Evolutionary conservation across 1,140 invertebrate species (phyloP), one percentile per base, ranked within the genome.

Genomic region (Geopemphigus sp.): DNA sequence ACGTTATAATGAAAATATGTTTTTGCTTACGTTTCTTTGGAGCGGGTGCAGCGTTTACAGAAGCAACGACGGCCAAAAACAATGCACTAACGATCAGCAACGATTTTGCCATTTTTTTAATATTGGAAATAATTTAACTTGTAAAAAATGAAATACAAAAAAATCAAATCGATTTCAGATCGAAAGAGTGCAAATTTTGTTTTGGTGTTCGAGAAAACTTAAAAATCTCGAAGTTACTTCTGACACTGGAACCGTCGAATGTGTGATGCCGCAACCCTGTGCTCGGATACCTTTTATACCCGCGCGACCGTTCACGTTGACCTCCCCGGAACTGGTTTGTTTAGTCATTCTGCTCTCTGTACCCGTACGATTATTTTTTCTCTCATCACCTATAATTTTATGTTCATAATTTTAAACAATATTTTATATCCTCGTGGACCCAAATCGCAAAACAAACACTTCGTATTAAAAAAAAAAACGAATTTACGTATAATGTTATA

Each of bases 21-120:
- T 14, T 50, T 50, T 59, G 61, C 74, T 78, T 50, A 78, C 74
- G 74, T 78, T 78, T 78, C 24, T 78, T 78, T 8, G 74, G 56
- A 47, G 74, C 17, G 0, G 74, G 74, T 39, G 74, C 74, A 61
- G 74, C 74, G 39, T 19, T 63, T 45, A 78, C 74, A 78, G 74
- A 78, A 78, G 74, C 54, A 78, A 59, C 56, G 10, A 78, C 74
- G 74, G 74, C 74, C 74, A 78, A 78, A 50, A 78, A 78, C 57
- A 78, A 78, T 15, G 57, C 74, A 78, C 39, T 50, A 3, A 61
- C 56, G 57, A 78, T 59, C 54, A 78, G 74, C 74, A 78, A 78
- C 74, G 74, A 78, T 61, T 78, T 78, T 61, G 56, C 74, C 74
- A 78, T 78, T 59, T 74, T 73, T 24, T 59, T 39, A 26, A 24